These are phyloP conservation scores for Halichondria panicea DNA, from an alignment of 37 sponge, comb jelly and placozoan species.

Conservation along the genomic window DNA sequence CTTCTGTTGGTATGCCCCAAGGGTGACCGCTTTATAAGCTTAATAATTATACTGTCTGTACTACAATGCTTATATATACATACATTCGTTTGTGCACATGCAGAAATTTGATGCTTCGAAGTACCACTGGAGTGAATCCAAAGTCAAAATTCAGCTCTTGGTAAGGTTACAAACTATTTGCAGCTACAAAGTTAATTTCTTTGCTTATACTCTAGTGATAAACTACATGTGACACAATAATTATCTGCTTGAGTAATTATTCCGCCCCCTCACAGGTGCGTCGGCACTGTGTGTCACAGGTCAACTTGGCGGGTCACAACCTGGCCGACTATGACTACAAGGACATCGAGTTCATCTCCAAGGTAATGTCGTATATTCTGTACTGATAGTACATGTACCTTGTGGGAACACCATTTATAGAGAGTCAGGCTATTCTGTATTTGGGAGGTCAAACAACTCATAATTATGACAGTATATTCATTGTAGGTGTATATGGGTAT, in stretches of 20 bases:
- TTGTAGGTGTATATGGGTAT: too few relatives aligned
- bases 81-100: not conserved
- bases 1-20: too few relatives aligned
- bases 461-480: too few relatives aligned
- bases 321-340: constrained; percentile 90
- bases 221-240: too few relatives aligned
- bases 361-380: constrained; percentile 37
- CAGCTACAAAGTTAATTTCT: too few relatives aligned
- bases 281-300: constrained; percentile 69
- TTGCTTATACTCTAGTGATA: too few relatives aligned
- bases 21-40: too few relatives aligned
- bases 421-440: too few relatives aligned
- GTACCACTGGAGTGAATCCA: constrained; percentile 90
- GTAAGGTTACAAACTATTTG: constrained; percentile 34
- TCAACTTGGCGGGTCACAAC: constrained; percentile 46
- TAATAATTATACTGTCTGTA: not conserved
- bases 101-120: constrained; percentile 80
- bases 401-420: too few relatives aligned
- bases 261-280: constrained; percentile 36
- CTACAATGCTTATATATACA: not conserved
- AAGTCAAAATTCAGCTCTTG: constrained; percentile 41
- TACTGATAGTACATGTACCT: too few relatives aligned
- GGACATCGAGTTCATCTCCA: constrained; percentile 86
- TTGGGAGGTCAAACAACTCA: too few relatives aligned
- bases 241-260: too few relatives aligned